Conservation (phyloP, 2,113 vertebrate genomes). For the Archocentrus centrarchus region DNA sequence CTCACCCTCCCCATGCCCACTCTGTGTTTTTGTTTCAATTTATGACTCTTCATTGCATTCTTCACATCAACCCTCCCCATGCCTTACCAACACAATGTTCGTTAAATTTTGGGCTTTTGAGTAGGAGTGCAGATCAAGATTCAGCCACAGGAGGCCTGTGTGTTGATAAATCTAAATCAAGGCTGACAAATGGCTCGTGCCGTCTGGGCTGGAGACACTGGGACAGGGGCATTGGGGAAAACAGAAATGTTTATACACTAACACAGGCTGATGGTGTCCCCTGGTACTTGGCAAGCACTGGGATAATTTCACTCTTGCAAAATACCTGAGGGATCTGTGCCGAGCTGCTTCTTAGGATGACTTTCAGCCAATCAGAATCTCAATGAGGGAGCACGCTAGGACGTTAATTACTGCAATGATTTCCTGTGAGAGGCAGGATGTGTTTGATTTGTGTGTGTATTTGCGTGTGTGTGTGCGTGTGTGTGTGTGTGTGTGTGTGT, state of each 20-base stretch:
- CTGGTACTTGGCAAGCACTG: conserved; percentile 45
- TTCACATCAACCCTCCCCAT: neutral
- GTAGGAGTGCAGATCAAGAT: conserved; percentile 41
- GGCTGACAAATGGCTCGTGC: conserved; percentile 73
- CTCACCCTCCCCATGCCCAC: neutral
- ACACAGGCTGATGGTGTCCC: conserved; percentile 71
- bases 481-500: neutral
- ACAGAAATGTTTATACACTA: conserved; percentile 74
- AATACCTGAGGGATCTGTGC: conserved; percentile 64
- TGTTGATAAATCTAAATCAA: conserved; percentile 72
- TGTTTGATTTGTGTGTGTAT: conserved; percentile 61
- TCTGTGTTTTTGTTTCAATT: conserved; percentile 8
- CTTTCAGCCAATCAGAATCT: conserved; percentile 70
- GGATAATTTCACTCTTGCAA: conserved; percentile 68
- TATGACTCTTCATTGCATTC: neutral
- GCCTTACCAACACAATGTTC: conserved; percentile 26
- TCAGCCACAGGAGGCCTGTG: conserved; percentile 20
- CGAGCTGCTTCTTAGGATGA: conserved; percentile 54
- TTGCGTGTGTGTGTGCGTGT: conserved; percentile 23
- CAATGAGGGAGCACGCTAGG: conserved; percentile 50
- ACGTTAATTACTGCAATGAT: conserved; percentile 74
- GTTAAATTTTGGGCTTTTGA: conserved; percentile 32
- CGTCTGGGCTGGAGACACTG: conserved; percentile 58
- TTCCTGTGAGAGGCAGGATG: conserved; percentile 67
- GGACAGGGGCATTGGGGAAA: conserved; percentile 52